Base-by-base conservation (phyloP, 2,888 invertebrate species). In the Trachelus iudaicus region DNA sequence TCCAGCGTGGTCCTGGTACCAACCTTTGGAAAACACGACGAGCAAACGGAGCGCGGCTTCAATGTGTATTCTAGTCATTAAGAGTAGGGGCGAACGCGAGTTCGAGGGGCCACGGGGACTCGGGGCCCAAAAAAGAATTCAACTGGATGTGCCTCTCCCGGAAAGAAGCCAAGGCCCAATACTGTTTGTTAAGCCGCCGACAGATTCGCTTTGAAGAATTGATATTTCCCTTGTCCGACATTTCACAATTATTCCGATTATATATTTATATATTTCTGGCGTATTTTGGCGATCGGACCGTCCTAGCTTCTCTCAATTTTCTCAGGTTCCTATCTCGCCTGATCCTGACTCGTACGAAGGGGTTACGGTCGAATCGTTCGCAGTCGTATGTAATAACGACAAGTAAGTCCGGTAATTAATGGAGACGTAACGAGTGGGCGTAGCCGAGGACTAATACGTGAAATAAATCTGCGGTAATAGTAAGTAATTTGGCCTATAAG, bases 401-500 rank as follows among this genome's bases (percentile, higher is more conserved):
- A 71, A 71, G 74, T 33, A 34, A 34, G 74, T 82, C 69, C 80
- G 81, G 84, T 89, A 90, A 91, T 91, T 91, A 91, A 91, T 90
- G 86, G 89, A 89, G 88, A 89, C 88, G 87, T 88, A 89, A 88
- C 85, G 87, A 85, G 89, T 85, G 87, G 87, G 87, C 85, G 88
- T 85, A 85, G 78, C 83, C 85, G 82, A 80, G 83, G 81, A 85
- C 89, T 91, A 91, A 91, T 91, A 90, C 84, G 89, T 83, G 88
- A 89, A 90, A 91, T 91, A 91, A 91, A 91, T 91, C 91, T 91
- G 90, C 88, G 89, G 90, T 91, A 91, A 91, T 91, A 89, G 91
- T 91, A 91, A 91, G 91, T 90, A 90, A 89, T 89, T 90, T 90
- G 88, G 89, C 87, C 89, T 89, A 90, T 91, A 91, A 91, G 91